phyloP scores from a whole-genome alignment of 2,113 vertebrate species.

The Abramis brama region DNA sequence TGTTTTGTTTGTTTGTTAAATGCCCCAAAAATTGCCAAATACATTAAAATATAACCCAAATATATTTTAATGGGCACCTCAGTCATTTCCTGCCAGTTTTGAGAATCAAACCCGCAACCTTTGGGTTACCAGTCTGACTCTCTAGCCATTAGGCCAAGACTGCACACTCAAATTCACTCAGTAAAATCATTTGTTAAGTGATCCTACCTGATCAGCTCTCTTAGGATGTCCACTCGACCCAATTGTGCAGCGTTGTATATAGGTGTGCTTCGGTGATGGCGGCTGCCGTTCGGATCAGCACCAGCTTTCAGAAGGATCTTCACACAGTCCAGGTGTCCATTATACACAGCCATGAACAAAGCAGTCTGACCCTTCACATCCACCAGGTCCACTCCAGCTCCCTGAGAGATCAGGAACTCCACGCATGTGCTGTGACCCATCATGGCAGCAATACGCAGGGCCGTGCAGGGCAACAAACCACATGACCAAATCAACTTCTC shows the following conservation, averaged over 20 bases:
- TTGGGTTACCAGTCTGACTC: too few species aligned
- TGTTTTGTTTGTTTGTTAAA: too few species aligned
- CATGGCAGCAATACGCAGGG: conserved; percentile 87
- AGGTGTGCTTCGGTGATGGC: conserved; percentile 91
- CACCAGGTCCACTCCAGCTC: conserved; percentile 90
- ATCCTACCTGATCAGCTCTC: conserved; percentile 86
- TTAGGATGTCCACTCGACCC: conserved; percentile 86
- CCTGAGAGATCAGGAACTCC: conserved; percentile 84
- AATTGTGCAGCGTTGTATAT: conserved; percentile 88
- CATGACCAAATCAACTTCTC: conserved; percentile 95
- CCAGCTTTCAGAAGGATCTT: conserved; percentile 88
- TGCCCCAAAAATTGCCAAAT: too few species aligned
- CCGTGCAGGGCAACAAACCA: conserved; percentile 91
- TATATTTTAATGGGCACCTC: too few species aligned
- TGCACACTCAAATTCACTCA: too few species aligned
- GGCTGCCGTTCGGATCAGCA: conserved; percentile 90
- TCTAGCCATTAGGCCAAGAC: too few species aligned
- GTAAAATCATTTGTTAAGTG: not conserved
- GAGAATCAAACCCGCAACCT: too few species aligned
- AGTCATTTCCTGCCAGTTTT: too few species aligned
- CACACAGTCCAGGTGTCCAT: conserved; percentile 89
- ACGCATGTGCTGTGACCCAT: conserved; percentile 88
- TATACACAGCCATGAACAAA: conserved; percentile 90
- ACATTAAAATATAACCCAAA: too few species aligned
- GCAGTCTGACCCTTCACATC: conserved; percentile 95